These are phyloP conservation scores for Zaprionus africanus DNA, from an alignment of 1,140 invertebrate species.

Conservation along the genomic window DNA sequence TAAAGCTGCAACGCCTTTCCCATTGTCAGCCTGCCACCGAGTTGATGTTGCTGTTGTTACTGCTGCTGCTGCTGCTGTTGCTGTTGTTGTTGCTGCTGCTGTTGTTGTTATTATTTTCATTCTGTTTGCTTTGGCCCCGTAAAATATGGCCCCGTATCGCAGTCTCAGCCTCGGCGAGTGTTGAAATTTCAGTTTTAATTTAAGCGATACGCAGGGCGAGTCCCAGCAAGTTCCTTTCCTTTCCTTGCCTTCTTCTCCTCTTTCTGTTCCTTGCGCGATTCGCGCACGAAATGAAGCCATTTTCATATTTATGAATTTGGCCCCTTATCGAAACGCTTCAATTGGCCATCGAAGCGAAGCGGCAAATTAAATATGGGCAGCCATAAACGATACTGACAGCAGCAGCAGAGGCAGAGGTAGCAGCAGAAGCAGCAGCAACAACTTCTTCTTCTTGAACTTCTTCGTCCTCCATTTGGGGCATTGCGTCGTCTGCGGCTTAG, in stretches of 20 bases:
- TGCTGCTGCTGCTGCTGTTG: not conserved
- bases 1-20: constrained; percentile 77
- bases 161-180: constrained; percentile 48
- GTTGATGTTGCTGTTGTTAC: constrained; percentile 25
- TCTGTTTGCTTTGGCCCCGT: constrained; percentile 48
- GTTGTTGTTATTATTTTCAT: constrained; percentile 22
- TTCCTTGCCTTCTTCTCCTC: not conserved
- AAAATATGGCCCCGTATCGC: constrained; percentile 74
- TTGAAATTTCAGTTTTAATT: constrained; percentile 83
- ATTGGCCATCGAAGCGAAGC: constrained; percentile 68
- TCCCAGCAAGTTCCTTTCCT: constrained; percentile 8
- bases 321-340: constrained; percentile 77
- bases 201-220: constrained; percentile 75
- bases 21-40: constrained; percentile 71
- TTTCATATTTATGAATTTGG: constrained; percentile 82
- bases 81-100: constrained; percentile 18
- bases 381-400: constrained; percentile 82
- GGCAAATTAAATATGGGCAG: constrained; percentile 79
- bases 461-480: constrained; percentile 19
- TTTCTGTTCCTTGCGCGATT: not conserved
- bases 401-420: not conserved
- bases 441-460: constrained; percentile 3
- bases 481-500: constrained; percentile 52
- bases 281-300: constrained; percentile 73
- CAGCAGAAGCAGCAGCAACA: not conserved